phyloP scores from a whole-genome alignment of 2,888 invertebrate genomes.

The Ectemnius lituratus region DNA sequence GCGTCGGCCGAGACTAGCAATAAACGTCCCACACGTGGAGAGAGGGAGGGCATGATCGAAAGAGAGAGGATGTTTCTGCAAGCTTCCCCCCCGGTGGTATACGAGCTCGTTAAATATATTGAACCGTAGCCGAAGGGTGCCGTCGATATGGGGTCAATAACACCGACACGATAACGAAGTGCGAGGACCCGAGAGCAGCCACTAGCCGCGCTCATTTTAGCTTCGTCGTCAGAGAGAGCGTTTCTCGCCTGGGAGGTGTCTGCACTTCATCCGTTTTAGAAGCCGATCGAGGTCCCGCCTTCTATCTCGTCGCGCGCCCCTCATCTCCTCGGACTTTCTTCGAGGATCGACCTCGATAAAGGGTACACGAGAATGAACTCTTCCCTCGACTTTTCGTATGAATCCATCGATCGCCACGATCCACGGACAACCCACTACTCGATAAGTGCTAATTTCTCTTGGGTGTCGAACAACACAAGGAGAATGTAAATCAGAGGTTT shows the following conservation, averaged over 20 bases:
- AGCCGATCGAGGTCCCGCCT: too few species aligned
- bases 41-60: conserved; percentile 37
- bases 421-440: too few species aligned
- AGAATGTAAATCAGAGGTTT: too few species aligned
- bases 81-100: conserved; percentile 49
- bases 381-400: neutral
- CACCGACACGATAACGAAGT: conserved; percentile 53
- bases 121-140: conserved; percentile 45
- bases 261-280: too few species aligned
- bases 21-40: conserved; percentile 55
- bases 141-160: conserved; percentile 61
- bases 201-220: conserved; percentile 21
- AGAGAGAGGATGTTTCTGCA: conserved; percentile 40
- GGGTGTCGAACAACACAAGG: too few species aligned
- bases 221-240: neutral
- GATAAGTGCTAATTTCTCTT: too few species aligned
- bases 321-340: too few species aligned
- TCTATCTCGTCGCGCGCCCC: too few species aligned
- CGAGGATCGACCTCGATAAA: neutral
- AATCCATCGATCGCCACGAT: too few species aligned
- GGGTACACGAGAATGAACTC: conserved; percentile 1
- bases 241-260: neutral
- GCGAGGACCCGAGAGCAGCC: conserved; percentile 37
- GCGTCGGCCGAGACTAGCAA: conserved; percentile 32
- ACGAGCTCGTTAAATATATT: conserved; percentile 61